Evolutionary conservation across 2,797 vertebrate genomes (phyloP).

Genomic region (Pristis pectinata): DNA sequence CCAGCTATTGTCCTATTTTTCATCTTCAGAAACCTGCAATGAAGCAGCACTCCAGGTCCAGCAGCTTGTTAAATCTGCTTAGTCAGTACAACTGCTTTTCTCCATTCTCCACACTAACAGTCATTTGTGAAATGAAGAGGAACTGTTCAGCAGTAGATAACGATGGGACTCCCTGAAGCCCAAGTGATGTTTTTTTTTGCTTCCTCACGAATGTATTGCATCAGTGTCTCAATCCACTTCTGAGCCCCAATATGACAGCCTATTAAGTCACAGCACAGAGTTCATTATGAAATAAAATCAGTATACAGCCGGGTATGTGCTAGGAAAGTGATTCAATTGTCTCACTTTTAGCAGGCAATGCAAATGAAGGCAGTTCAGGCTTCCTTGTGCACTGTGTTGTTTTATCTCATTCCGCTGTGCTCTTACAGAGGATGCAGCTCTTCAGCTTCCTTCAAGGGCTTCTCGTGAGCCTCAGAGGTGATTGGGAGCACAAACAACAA

Average conservation of each 20-base stretch:
- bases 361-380: slow-evolving; percentile 31
- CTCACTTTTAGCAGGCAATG: slow-evolving; percentile 8
- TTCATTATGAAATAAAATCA: slow-evolving; percentile 38
- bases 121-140: slow-evolving; percentile 47
- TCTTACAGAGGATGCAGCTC: not conserved
- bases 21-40: slow-evolving; percentile 60
- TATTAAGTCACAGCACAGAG: slow-evolving; percentile 28
- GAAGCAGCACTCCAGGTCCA: slow-evolving; percentile 56
- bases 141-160: slow-evolving; percentile 40
- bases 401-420: not conserved
- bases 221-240: slow-evolving; percentile 24
- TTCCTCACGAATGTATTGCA: slow-evolving; percentile 17
- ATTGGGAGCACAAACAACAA: slow-evolving; percentile 9
- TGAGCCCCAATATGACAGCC: not conserved
- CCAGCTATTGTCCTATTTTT: slow-evolving; percentile 81
- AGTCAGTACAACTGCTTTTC: slow-evolving; percentile 49
- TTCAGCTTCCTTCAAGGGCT: not conserved
- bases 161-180: slow-evolving; percentile 30
- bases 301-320: slow-evolving; percentile 22
- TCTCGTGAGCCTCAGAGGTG: not conserved
- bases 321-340: slow-evolving; percentile 26
- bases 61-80: slow-evolving; percentile 50
- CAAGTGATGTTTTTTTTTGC: slow-evolving; percentile 13
- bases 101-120: slow-evolving; percentile 45
- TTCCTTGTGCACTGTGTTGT: not conserved